Conservation (phyloP, 2,797 vertebrate species). For the Spizella passerina region DNA sequence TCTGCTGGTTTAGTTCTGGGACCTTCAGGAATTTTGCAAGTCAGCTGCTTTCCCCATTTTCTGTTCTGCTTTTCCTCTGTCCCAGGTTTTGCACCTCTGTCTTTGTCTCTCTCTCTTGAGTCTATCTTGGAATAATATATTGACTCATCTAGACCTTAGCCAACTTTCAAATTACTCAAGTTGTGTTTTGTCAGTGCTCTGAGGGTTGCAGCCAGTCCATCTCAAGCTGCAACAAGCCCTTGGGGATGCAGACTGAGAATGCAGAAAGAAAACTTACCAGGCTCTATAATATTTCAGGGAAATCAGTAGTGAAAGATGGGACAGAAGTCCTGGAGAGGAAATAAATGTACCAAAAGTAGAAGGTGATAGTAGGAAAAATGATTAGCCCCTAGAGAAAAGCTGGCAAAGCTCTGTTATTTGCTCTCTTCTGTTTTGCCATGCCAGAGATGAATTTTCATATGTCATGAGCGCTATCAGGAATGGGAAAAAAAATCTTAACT, state of each 20-base stretch:
- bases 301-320: neutral
- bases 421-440: neutral
- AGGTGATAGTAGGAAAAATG: neutral
- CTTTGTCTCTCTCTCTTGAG: neutral
- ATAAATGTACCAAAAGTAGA: neutral
- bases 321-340: neutral
- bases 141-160: neutral
- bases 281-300: slow-evolving; percentile 1
- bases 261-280: neutral
- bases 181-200: neutral
- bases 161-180: neutral
- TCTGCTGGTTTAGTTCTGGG: neutral
- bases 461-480: neutral
- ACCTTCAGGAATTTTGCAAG: neutral
- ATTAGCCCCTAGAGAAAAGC: neutral
- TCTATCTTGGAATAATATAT: neutral
- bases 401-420: neutral
- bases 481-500: neutral
- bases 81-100: neutral
- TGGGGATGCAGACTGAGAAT: neutral
- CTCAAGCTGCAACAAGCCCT: neutral
- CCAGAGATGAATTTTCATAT: neutral
- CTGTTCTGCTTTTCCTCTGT: neutral
- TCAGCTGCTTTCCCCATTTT: neutral
- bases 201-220: neutral